Percentiles rank a stretch among this genome's conserved stretches.
phyloP scores from a whole-genome alignment of 2,797 vertebrate species.

The Takifugu ocellatus region DNA sequence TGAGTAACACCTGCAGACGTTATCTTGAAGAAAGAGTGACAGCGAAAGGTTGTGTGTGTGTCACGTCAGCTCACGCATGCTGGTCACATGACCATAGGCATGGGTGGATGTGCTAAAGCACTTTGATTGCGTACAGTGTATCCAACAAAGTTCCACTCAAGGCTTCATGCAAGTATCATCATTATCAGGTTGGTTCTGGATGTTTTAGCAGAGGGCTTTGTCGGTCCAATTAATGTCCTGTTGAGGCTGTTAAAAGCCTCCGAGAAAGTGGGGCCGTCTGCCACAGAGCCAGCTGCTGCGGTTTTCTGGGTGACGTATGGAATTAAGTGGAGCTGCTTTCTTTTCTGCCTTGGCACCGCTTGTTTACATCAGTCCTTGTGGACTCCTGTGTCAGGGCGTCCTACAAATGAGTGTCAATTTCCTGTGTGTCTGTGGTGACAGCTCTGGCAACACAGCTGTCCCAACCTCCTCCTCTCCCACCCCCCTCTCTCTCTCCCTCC shows the following conservation, averaged over 20 bases:
- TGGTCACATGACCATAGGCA: no score
- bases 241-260: no score
- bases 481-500: background rate
- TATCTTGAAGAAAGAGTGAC: background rate
- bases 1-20: background rate
- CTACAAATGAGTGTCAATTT: slow-evolving; percentile 32
- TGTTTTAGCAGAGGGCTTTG: no score
- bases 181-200: no score
- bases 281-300: background rate
- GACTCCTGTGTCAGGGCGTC: slow-evolving; percentile 41
- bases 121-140: no score
- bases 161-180: no score
- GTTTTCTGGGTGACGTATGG: slow-evolving; percentile 6
- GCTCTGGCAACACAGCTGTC: slow-evolving; percentile 38
- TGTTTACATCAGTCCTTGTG: slow-evolving; percentile 31
- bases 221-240: no score
- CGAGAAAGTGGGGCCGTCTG: no score
- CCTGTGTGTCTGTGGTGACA: slow-evolving; percentile 48
- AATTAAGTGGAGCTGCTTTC: slow-evolving; percentile 10
- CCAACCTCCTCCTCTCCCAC: background rate
- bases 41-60: background rate
- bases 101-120: no score
- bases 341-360: slow-evolving; percentile 29
- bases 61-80: background rate
- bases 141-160: no score